phyloP scores from a whole-genome alignment of 2,797 vertebrate species.

The Cygnus olor region DNA sequence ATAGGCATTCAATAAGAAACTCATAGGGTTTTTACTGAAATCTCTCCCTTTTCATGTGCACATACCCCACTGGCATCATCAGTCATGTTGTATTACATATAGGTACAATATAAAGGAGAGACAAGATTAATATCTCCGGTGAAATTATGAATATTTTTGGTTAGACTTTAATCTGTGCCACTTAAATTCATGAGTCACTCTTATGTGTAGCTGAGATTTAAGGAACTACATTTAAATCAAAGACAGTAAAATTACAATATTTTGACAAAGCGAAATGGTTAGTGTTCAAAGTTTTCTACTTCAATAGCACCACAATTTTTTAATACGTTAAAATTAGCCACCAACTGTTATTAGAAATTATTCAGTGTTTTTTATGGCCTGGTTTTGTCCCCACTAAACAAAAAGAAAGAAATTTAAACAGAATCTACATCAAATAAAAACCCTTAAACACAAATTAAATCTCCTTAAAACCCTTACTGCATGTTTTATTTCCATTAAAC shows the following conservation, averaged over 20 bases:
- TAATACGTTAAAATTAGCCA: conserved; percentile 34
- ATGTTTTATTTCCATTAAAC: background rate
- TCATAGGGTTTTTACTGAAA: background rate
- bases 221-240: conserved; percentile 48
- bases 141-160: conserved; percentile 10
- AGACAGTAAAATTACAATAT: conserved; percentile 61
- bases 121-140: background rate
- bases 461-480: background rate
- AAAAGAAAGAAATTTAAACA: background rate
- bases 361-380: background rate
- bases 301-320: conserved; percentile 12
- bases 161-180: conserved; percentile 34
- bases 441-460: too few species aligned
- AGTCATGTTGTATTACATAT: background rate
- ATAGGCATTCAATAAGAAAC: background rate
- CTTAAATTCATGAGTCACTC: conserved; percentile 60
- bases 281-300: conserved; percentile 44
- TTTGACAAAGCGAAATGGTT: conserved; percentile 63
- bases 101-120: background rate
- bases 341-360: conserved; percentile 45
- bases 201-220: conserved; percentile 30
- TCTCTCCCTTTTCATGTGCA: background rate
- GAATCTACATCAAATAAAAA: background rate
- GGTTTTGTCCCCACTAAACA: background rate
- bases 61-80: background rate